Evolutionary conservation across 2,888 invertebrate genomes (phyloP), one percentile per base, ranked within the genome.

Genomic region (Scelioninae gen. 1): DNA sequence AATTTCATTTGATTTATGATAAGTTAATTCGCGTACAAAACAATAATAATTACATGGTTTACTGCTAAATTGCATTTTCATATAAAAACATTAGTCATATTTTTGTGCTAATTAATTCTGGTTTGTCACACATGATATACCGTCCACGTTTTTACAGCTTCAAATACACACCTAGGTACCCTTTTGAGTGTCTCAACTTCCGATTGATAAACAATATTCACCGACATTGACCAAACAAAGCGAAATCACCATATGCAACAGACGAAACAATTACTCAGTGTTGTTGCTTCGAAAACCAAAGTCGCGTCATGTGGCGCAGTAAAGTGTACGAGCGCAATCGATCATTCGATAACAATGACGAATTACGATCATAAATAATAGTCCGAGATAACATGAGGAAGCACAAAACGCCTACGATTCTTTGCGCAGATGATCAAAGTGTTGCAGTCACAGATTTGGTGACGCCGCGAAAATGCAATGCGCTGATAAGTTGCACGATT

Each of bases 331-430:
- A 40, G 16, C 31, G 38, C 51, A 49, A 51, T 60, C 58, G 40
- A 66, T 66, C 63, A 43, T 38, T 68, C 68, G 53, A 47, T 60
- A 60, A 68, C 63, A 81, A 75, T 55, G 31, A 40, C 68, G 49
- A 72, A 47, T 77, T 62, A 65, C 69, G 49, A 65, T 53, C 60
- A 62, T 32, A 66, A 60, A 56, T 69, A 77, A 75, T 71, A 38
- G 63, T 63, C 9, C 15, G 55, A 76, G 66, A 83, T 81, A 77
- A 84, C 80, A 80, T 66, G 74, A 74, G 83, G 82, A 84, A 83
- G 63, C 68, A 13, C 15, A 13, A 53, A 49, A 38, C 84, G 63
- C 85, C 85, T 77, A 83, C 84, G 66, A 47, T 58, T 80, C 77
- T 68, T 56, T 72, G 53, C 16, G 38, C 15, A 68, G 51, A 71